A percentile compares a stretch with the other conserved stretches of the same genome.
These are phyloP conservation scores for Amia ocellicauda DNA, from an alignment of 2,113 vertebrate species.

Conservation along the genomic window DNA sequence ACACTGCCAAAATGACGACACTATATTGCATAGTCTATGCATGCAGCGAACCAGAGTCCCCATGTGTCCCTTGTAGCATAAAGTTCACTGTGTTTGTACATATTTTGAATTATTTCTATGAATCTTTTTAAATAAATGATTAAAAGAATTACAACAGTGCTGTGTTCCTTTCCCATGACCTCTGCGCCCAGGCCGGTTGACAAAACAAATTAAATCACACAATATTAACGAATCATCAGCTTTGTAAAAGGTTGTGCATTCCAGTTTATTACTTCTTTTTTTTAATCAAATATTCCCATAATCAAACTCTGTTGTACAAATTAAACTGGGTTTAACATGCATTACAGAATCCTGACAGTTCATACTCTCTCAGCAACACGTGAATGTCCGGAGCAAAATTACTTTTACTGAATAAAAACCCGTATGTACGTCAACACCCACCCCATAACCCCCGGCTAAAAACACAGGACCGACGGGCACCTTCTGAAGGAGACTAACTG, in stretches of 20 bases:
- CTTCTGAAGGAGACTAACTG: slow-evolving; percentile 9
- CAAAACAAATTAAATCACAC: no score
- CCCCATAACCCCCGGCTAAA: slow-evolving; percentile 32
- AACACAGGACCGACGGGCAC: slow-evolving; percentile 28
- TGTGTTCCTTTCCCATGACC: no score
- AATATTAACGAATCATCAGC: slow-evolving; percentile 8
- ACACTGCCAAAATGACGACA: no score
- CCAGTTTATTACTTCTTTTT: slow-evolving; percentile 78
- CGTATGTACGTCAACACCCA: slow-evolving; percentile 44
- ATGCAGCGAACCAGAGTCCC: no score
- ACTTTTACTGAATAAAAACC: slow-evolving; percentile 61
- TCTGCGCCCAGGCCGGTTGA: no score
- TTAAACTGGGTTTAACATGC: slow-evolving; percentile 75
- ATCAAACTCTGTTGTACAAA: slow-evolving; percentile 79
- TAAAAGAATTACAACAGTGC: no score
- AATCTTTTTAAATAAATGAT: no score
- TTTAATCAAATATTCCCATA: slow-evolving; percentile 76
- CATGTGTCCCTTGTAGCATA: not conserved
- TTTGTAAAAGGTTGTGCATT: slow-evolving; percentile 70
- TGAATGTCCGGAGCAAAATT: slow-evolving; percentile 52
- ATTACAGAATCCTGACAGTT: slow-evolving; percentile 55
- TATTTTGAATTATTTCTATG: no score
- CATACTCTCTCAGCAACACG: slow-evolving; percentile 41
- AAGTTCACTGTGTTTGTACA: not conserved
- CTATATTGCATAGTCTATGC: no score